Evolutionary conservation across 2,888 invertebrate genomes (phyloP).

Genomic region (Erebia epiphron): DNA sequence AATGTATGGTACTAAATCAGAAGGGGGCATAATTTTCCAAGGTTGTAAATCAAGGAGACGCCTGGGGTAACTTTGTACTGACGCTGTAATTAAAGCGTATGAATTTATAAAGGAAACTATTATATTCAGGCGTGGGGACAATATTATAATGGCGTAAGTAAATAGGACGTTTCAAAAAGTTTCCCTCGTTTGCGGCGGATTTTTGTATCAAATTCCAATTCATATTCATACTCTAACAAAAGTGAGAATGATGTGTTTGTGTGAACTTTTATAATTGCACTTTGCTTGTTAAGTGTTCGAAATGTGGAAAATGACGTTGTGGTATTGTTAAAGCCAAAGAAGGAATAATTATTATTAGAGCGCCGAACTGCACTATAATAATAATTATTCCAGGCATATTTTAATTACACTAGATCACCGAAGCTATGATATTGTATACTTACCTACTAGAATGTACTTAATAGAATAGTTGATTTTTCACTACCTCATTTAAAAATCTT

Average conservation of each 20-base stretch:
- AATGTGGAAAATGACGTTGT: constrained; percentile 19
- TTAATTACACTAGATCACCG: no score
- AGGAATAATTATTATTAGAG: neutral
- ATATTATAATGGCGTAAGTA: constrained; percentile 27
- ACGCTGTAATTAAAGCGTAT: constrained; percentile 43
- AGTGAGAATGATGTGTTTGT: constrained; percentile 4
- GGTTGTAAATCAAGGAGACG: constrained; percentile 54
- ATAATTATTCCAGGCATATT: no score
- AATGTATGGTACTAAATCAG: constrained; percentile 66
- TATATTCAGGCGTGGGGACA: constrained; percentile 42
- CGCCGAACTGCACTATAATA: no score
- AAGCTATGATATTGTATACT: no score
- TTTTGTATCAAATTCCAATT: constrained; percentile 8
- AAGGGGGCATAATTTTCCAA: constrained; percentile 64
- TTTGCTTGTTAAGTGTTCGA: constrained; percentile 12
- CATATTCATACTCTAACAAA: neutral
- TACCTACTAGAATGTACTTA: no score
- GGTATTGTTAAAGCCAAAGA: neutral
- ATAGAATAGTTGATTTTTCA: no score
- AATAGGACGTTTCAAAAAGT: constrained; percentile 22
- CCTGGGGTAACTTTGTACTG: constrained; percentile 34
- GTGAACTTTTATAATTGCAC: constrained; percentile 16
- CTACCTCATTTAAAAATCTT: no score
- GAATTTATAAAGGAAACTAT: constrained; percentile 45
- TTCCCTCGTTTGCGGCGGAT: constrained; percentile 20